phyloP scores from a whole-genome alignment of 2,797 vertebrate species.

The Fundulus diaphanus region DNA sequence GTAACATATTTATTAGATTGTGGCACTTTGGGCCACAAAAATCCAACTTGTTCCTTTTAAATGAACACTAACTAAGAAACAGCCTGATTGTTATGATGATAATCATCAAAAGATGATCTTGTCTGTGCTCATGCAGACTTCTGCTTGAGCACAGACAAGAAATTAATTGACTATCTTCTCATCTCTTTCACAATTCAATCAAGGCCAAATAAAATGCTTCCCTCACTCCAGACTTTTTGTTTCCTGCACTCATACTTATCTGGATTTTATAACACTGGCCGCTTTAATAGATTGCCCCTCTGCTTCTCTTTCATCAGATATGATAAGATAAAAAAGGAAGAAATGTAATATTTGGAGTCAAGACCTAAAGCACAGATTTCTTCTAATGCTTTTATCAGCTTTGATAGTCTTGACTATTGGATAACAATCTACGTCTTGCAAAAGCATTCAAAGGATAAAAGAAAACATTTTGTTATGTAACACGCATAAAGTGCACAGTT shows the following conservation, averaged over 20 bases:
- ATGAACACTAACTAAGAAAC: constrained; percentile 27
- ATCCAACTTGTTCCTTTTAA: constrained; percentile 16
- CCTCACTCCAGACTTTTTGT: constrained; percentile 24
- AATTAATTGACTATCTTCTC: constrained; percentile 24
- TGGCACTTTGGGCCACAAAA: neutral
- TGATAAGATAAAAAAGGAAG: neutral
- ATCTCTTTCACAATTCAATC: constrained; percentile 31
- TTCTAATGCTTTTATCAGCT: neutral
- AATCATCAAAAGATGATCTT: too few species aligned
- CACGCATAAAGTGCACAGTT: neutral
- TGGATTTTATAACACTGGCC: constrained; percentile 16
- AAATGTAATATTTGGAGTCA: neutral
- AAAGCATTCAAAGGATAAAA: neutral
- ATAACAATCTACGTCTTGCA: neutral
- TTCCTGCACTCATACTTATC: constrained; percentile 23
- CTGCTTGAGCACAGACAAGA: constrained; percentile 11
- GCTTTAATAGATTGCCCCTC: constrained; percentile 6
- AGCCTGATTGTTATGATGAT: constrained; percentile 24
- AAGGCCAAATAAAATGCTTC: constrained; percentile 30
- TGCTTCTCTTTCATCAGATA: constrained; percentile 6
- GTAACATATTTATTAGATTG: neutral
- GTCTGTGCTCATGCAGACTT: too few species aligned
- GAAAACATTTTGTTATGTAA: neutral
- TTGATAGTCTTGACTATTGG: neutral
- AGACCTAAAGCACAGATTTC: neutral